Conservation (phyloP, 2,888 invertebrate genomes). For the Eledona agricola region DNA sequence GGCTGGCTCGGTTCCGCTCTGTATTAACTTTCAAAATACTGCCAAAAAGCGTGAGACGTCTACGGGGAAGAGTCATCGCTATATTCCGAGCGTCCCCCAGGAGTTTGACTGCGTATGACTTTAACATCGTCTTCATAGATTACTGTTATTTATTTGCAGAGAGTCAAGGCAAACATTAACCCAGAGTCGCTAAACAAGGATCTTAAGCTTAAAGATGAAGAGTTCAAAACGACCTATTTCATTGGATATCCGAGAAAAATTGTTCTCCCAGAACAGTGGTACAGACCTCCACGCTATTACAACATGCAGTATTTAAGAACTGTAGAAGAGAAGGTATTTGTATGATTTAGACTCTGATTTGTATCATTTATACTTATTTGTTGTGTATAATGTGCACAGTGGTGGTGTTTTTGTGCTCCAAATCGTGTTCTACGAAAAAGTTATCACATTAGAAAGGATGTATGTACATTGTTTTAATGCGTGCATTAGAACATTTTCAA, state of each 20-base stretch:
- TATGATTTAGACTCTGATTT: neutral
- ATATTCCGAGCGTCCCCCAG: conserved; percentile 30
- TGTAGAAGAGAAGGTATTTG: conserved; percentile 36
- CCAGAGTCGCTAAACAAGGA: conserved; percentile 11
- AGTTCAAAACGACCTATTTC: conserved; percentile 8
- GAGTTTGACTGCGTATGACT: conserved; percentile 38
- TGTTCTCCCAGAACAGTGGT: neutral
- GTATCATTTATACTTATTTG: conserved; percentile 1
- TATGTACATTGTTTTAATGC: too few species aligned
- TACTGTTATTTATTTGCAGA: conserved; percentile 16
- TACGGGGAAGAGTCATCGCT: conserved; percentile 29
- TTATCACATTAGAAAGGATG: too few species aligned
- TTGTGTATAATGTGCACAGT: too few species aligned
- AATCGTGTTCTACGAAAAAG: too few species aligned
- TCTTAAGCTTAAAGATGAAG: conserved; percentile 12
- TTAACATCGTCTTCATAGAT: too few species aligned
- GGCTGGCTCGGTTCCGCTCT: conserved; percentile 12
- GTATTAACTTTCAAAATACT: conserved; percentile 19
- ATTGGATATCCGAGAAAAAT: conserved; percentile 5
- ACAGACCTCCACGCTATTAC: neutral
- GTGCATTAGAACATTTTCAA: too few species aligned
- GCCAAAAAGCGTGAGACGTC: conserved; percentile 34
- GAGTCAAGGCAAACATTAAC: conserved; percentile 21
- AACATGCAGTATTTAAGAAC: conserved; percentile 3
- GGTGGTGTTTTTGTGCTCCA: too few species aligned